Evolutionary conservation across 2,888 invertebrate genomes (phyloP).

Genomic region (Sinelater perroti): DNA sequence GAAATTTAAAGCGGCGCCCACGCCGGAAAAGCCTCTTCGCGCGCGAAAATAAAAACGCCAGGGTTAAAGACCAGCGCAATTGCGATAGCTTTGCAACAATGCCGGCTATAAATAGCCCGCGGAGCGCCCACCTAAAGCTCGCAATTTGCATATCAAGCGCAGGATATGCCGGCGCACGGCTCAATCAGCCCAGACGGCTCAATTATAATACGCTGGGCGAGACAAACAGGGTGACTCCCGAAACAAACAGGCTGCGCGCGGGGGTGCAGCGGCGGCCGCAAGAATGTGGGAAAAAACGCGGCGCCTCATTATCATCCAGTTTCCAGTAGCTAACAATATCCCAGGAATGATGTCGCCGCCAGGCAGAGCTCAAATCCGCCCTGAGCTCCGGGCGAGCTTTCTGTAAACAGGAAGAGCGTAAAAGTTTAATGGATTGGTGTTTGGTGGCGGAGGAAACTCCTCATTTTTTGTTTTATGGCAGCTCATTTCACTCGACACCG

Average conservation of each 20-base stretch:
- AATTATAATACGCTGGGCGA: neutral
- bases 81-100: slow-evolving; percentile 4
- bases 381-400: no score
- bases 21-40: neutral
- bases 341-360: neutral
- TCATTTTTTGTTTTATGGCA: no score
- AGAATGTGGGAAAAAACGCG: slow-evolving; percentile 9
- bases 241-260: neutral
- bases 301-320: slow-evolving; percentile 1
- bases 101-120: slow-evolving; percentile 4
- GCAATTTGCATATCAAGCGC: slow-evolving; percentile 11
- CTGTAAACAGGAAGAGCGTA: no score
- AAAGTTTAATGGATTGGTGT: no score
- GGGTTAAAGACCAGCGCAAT: slow-evolving; percentile 10
- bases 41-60: neutral
- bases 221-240: neutral
- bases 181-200: slow-evolving; percentile 6
- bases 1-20: no score
- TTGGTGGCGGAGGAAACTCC: no score
- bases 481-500: no score
- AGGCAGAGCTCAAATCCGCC: no score
- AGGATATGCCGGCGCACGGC: neutral
- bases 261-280: neutral
- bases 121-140: slow-evolving; percentile 7
- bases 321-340: slow-evolving; percentile 15